Base-by-base conservation (phyloP, 2,888 invertebrate genomes). In the Neoitamus cyanurus region DNA sequence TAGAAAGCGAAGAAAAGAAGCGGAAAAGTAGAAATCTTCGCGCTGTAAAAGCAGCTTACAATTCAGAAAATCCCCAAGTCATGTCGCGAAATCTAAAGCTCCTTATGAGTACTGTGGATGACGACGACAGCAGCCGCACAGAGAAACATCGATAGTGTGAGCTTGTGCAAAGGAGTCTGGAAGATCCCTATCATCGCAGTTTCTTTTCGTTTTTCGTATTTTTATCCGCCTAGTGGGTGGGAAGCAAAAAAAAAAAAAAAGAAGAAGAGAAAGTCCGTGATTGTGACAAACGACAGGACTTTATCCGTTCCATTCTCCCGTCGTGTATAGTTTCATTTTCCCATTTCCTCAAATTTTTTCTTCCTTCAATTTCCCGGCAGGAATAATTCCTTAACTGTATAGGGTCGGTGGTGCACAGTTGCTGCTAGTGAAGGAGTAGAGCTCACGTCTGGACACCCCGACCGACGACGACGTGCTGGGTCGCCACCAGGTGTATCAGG, bases 211-310 rank as follows among this genome's bases (percentile, higher is more conserved):
- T 48, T 15, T 48, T n/a, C 48, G 7, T n/a, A 7, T 20, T 58
- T 20, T 58, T 58, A 20, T 20, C 42, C 5, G 1, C 5, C 5
- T 58, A 7, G 1, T 7, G 58, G 25, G 20, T 20, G 5, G 7
- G 7, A 3, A n/a, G 7, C 4, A 20, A 20, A 20, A 48, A 15
- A 31, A 69, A 25, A 69, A 11, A 30, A 20, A 82, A 82, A 37
- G 69, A 15, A 31, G 37, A 25, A 69, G n/a, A 30, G 25, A 82
- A 82, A 37, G 69, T 82, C 30, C 36, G 36, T 69, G 69, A 82
- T 82, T 82, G 82, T 69, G 82, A 82, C 69, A 82, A 82, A 82
- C 37, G 82, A 82, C 68, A 69, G 58, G 28, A 20, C 69, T 34
- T 82, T 82, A 82, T 82, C 82, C 82, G 25, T 69, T 80, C 68